Evolutionary conservation across 2,888 invertebrate species (phyloP).

Genomic region (Eupithecia insigniata): DNA sequence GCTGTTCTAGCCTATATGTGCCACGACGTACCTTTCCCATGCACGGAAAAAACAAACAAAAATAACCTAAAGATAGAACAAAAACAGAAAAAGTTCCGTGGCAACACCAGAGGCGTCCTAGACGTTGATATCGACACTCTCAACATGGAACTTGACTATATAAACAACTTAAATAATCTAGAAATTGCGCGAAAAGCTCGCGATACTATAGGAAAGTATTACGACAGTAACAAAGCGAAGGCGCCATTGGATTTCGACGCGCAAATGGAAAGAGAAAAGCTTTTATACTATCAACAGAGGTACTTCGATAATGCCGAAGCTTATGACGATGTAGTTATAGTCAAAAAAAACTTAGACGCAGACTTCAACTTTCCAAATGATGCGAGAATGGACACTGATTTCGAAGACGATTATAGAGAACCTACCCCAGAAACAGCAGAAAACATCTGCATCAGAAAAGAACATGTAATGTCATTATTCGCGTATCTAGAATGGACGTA

Average conservation of each 20-base stretch:
- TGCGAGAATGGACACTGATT: slow-evolving; percentile 73
- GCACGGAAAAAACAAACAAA: slow-evolving; percentile 77
- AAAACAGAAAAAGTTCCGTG: slow-evolving; percentile 51
- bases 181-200: slow-evolving; percentile 76
- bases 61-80: slow-evolving; percentile 52
- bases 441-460: slow-evolving; percentile 85
- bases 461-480: slow-evolving; percentile 91
- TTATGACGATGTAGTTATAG: slow-evolving; percentile 79
- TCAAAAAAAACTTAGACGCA: slow-evolving; percentile 80
- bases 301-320: slow-evolving; percentile 76
- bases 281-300: slow-evolving; percentile 77
- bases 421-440: slow-evolving; percentile 71
- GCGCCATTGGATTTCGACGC: slow-evolving; percentile 77
- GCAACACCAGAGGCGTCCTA: slow-evolving; percentile 59
- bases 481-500: slow-evolving; percentile 93
- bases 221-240: slow-evolving; percentile 68
- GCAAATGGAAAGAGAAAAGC: slow-evolving; percentile 81
- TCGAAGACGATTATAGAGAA: slow-evolving; percentile 77
- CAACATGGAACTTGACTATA: slow-evolving; percentile 77
- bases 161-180: slow-evolving; percentile 75
- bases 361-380: slow-evolving; percentile 82
- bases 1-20: slow-evolving; percentile 93
- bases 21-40: slow-evolving; percentile 92
- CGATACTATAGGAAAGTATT: slow-evolving; percentile 74
- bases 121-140: slow-evolving; percentile 73